Conservation (phyloP, 1,140 invertebrate species). For the Drosophila burlai region DNA sequence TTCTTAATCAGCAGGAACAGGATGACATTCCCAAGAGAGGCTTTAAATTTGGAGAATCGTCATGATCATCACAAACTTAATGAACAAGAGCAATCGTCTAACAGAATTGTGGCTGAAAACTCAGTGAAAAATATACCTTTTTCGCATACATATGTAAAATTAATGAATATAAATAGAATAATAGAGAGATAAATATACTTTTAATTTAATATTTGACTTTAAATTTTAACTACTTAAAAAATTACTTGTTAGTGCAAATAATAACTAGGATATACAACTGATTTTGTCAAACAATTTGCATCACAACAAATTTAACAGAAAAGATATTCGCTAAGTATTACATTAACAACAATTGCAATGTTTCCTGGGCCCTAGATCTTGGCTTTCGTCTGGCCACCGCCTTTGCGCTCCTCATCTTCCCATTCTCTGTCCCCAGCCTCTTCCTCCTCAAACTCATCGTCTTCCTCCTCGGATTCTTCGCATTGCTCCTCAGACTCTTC, state of each 20-base stretch:
- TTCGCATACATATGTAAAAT: neutral
- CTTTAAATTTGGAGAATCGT: too few relatives aligned
- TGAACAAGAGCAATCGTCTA: too few relatives aligned
- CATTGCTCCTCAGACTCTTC: neutral
- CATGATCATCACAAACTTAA: too few relatives aligned
- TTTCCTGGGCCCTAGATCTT: neutral
- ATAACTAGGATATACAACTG: too few relatives aligned
- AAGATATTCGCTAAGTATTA: neutral
- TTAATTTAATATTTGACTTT: neutral
- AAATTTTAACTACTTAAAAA: neutral
- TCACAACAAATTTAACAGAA: constrained; percentile 1
- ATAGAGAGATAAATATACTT: too few relatives aligned
- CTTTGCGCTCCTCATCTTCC: neutral
- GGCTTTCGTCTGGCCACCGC: neutral
- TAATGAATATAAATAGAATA: neutral
- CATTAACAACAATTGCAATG: constrained; percentile 6
- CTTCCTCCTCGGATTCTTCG: neutral
- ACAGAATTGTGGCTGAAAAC: too few relatives aligned
- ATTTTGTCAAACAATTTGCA: neutral
- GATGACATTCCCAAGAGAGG: too few relatives aligned
- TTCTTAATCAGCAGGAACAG: too few relatives aligned
- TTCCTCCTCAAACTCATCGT: neutral
- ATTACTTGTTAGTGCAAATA: neutral
- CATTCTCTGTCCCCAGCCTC: neutral
- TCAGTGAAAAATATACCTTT: too few relatives aligned